phyloP scores from a whole-genome alignment of 2,888 invertebrate species.

The Proisotoma minuta region DNA sequence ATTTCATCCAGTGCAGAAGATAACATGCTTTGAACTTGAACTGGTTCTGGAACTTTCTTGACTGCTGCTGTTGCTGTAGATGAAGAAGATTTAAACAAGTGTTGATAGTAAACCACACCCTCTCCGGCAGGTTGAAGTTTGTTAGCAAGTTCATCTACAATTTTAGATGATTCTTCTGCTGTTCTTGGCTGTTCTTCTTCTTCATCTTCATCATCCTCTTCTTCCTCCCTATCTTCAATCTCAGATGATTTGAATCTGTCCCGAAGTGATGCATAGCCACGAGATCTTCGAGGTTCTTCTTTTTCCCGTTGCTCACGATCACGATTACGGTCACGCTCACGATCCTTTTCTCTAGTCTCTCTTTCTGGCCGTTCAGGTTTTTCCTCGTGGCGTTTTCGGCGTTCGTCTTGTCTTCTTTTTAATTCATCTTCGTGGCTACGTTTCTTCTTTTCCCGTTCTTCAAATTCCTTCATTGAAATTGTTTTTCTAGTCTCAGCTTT shows the following conservation, averaged over 20 bases:
- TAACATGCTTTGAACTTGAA: background rate
- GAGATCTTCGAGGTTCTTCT: background rate
- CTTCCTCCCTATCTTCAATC: conserved; percentile 18
- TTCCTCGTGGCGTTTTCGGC: conserved; percentile 57
- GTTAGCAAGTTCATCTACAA: conserved; percentile 30
- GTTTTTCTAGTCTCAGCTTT: conserved; percentile 78
- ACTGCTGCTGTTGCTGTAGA: background rate
- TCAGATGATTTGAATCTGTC: background rate
- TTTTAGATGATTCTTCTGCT: conserved; percentile 16
- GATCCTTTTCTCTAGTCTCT: conserved; percentile 29
- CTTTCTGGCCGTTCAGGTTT: conserved; percentile 49
- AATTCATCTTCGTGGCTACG: conserved; percentile 60
- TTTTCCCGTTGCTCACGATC: conserved; percentile 2
- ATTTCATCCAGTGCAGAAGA: background rate
- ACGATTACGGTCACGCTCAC: conserved; percentile 6
- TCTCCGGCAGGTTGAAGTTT: conserved; percentile 38
- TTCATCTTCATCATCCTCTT: conserved; percentile 18
- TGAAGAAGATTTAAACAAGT: conserved; percentile 35
- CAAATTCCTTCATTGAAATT: conserved; percentile 75
- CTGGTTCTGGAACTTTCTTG: background rate
- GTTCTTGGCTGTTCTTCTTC: conserved; percentile 1
- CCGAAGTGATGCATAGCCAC: background rate
- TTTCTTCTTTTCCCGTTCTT: conserved; percentile 52
- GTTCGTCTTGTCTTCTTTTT: conserved; percentile 56
- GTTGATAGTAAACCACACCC: conserved; percentile 44